Base-by-base conservation (phyloP, 2,113 vertebrate species). In the Percina caprodes region DNA sequence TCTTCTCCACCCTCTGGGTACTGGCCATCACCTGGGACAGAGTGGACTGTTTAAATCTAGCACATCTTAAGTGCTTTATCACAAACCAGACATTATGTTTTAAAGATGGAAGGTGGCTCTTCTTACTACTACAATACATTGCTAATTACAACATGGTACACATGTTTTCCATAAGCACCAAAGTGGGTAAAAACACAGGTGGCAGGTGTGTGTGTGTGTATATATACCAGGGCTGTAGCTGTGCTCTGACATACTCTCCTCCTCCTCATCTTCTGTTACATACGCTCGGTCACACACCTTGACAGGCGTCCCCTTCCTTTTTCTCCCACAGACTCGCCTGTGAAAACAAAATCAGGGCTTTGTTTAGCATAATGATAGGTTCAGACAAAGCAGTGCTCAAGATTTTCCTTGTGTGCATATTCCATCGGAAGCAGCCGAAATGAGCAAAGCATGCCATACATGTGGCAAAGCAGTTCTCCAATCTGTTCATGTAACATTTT, bases 221-320 rank as follows among this genome's bases (percentile, higher is more conserved):
- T 51, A 69, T 66, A 56, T 93, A 96, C 95, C 95, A 21, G 95
- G 94, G 60, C 95, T 95, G 92, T 95, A 95, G 88, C 95, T 96
- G 93, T 96, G 95, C 71, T 96, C 95, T 4, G 95, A 95, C 91
- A 95, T 91, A 88, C 95, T 96, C 83, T 96, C 95, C 89, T 96
- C 95, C 90, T 96, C 95, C 82, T 96, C 95, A 93, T 95, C 95
- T 88, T 96, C 95, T 18, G 95, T 95, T 56, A 95, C 94, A 73
- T 95, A 95, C 6, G 88, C 94, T 62, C 94, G 92, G 77, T 95
- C 95, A 72, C 94, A 95, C 89, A 96, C 95, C 86, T 95, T 95
- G 83, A 96, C 94, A 30, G 95, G 95, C 63, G 94, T 95, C 33
- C 95, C 95, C 79, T 96, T 96, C 81, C 95, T 94, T 88, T 96